phyloP scores from a whole-genome alignment of 1,140 invertebrate genomes.

The Pseudomyrmex flavicornis region DNA sequence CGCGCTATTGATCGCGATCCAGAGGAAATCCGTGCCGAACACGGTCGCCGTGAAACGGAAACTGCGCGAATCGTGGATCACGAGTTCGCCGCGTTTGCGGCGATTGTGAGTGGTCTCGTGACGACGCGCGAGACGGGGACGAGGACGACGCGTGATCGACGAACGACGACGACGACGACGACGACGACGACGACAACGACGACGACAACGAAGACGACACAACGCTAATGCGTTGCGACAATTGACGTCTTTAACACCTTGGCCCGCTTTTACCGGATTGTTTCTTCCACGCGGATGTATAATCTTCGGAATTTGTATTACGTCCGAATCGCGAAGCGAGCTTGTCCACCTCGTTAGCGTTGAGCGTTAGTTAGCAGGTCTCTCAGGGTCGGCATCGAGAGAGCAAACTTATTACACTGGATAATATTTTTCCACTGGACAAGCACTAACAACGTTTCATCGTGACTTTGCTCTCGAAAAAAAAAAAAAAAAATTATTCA shows the following conservation, averaged over 20 bases:
- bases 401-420: conserved; percentile 16
- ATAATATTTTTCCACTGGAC: neutral
- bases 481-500: no score
- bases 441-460: no score
- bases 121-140: conserved; percentile 32
- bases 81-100: conserved; percentile 45
- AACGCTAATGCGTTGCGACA: conserved; percentile 73
- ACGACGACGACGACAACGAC: neutral
- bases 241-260: conserved; percentile 79
- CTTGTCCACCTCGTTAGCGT: conserved; percentile 62
- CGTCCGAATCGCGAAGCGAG: neutral
- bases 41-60: conserved; percentile 27
- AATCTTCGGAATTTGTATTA: neutral
- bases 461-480: neutral
- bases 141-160: neutral
- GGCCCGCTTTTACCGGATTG: conserved; percentile 65
- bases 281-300: neutral
- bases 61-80: conserved; percentile 32
- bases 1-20: conserved; percentile 28
- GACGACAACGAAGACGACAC: neutral
- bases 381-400: neutral
- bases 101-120: conserved; percentile 69
- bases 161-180: neutral
- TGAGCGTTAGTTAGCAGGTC: conserved; percentile 1
- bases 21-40: neutral